These are phyloP conservation scores for Sphaerophoria rueppellii DNA, from an alignment of 2,888 invertebrate species.

Conservation along the genomic window DNA sequence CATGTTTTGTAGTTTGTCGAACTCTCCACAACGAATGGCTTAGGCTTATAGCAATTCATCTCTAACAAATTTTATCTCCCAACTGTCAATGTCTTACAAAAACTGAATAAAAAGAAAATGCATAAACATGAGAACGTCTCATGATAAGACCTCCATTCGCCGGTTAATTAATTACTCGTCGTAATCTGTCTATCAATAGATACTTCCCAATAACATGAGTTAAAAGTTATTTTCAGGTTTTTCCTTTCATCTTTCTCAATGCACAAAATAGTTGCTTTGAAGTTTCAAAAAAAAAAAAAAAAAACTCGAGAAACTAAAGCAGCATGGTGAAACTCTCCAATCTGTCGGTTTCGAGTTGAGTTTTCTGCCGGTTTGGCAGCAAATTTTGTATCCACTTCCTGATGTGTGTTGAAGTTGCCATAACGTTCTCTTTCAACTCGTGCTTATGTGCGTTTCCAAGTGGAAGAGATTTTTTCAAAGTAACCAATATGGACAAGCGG, in stretches of 20 bases:
- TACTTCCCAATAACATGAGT: constrained; percentile 64
- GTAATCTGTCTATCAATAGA: constrained; percentile 69
- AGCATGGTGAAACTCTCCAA: constrained; percentile 32
- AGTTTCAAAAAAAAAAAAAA: constrained; percentile 27
- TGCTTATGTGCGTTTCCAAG: constrained; percentile 50
- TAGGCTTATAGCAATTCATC: constrained; percentile 33
- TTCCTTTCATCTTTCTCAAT: neutral
- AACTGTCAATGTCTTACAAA: constrained; percentile 53
- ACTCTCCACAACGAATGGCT: neutral
- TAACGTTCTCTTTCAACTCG: constrained; percentile 38
- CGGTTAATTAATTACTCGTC: constrained; percentile 66
- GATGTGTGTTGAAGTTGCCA: constrained; percentile 43
- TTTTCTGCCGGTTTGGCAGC: constrained; percentile 61
- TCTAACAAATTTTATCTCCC: constrained; percentile 21
- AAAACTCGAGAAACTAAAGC: too few species aligned
- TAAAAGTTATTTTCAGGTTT: constrained; percentile 50
- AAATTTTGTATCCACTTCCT: constrained; percentile 55
- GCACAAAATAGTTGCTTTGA: constrained; percentile 21
- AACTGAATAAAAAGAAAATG: neutral
- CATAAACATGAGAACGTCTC: constrained; percentile 2
- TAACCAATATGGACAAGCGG: constrained; percentile 35
- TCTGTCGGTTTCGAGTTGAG: constrained; percentile 48
- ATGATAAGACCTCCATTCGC: neutral
- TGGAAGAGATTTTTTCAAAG: constrained; percentile 48
- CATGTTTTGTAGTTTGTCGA: constrained; percentile 19